Percentiles rank a stretch among this genome's conserved stretches.
These are phyloP conservation scores for Mellilla xanthometata DNA, from an alignment of 2,888 invertebrate genomes.

Conservation along the genomic window DNA sequence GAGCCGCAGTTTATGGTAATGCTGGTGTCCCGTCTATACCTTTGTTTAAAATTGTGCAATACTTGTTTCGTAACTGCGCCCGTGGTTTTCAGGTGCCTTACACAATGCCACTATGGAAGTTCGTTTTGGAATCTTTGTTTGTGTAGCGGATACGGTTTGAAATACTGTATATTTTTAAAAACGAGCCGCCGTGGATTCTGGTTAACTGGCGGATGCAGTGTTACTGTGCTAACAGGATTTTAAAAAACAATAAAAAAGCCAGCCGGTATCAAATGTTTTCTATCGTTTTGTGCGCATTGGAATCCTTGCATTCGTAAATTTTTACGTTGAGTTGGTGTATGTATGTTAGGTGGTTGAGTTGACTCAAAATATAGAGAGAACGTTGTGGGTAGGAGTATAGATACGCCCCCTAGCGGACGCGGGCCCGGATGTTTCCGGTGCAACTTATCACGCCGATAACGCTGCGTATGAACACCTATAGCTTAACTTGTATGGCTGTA, in stretches of 20 bases:
- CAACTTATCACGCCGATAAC: constrained; percentile 74
- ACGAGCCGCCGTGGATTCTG: constrained; percentile 38
- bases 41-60: constrained; percentile 77
- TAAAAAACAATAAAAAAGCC: constrained; percentile 9
- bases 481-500: constrained; percentile 18
- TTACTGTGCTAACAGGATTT: constrained; percentile 16
- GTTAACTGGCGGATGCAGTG: constrained; percentile 4
- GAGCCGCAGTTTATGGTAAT: constrained; percentile 75
- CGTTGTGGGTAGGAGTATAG: constrained; percentile 21
- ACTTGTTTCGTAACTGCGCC: constrained; percentile 67
- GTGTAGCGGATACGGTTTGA: constrained; percentile 28
- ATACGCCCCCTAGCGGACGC: constrained; percentile 55
- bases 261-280: constrained; percentile 17
- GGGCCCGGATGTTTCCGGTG: constrained; percentile 58
- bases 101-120: constrained; percentile 54
- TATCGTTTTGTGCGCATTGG: constrained; percentile 10
- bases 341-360: constrained; percentile 37
- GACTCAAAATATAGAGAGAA: constrained; percentile 14
- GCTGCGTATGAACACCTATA: constrained; percentile 42
- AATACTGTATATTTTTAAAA: constrained; percentile 30
- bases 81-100: constrained; percentile 67
- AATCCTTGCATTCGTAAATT: constrained; percentile 10
- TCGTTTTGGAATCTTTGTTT: constrained; percentile 71
- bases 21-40: constrained; percentile 60
- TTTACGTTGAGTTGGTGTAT: constrained; percentile 27